Evolutionary conservation across 1,140 invertebrate species (phyloP), one percentile per base, ranked within the genome.

Genomic region (Aleiodes sp.): DNA sequence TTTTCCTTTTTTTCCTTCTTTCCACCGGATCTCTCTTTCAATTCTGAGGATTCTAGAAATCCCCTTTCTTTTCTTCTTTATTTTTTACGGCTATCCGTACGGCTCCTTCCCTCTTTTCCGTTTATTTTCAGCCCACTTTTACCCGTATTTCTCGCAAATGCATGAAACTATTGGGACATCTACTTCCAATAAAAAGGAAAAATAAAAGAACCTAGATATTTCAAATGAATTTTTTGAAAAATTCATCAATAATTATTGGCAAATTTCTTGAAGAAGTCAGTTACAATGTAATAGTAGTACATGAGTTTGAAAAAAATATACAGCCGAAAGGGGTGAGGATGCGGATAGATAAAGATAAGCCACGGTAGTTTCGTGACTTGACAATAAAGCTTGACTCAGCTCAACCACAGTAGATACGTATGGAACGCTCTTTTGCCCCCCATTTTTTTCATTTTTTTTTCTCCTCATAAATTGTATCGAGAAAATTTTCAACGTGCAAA

Each of bases 331-430:
- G 82, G 77, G 26, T 35, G 59, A 57, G 62, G 26, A 70, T 71
- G 73, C 65, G 71, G 35, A 68, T 56, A 81, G 84, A 85, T 85
- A 78, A 76, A 85, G 84, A 86, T 85, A 85, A 80, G 78, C 75
- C 84, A 86, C 84, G 84, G 76, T 78, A 77, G 72, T 74, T 76
- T 73, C 83, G 82, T 83, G 83, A 83, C 84, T 84, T 80, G 81
- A 86, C 82, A 84, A 84, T 84, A 83, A 83, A 84, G 76, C 80
- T 64, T 65, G 64, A 69, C 52, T 73, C 71, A 57, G 77, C 75
- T 78, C 80, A 76, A 82, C 77, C 82, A 76, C 43, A 61, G n/a
- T n/a, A n/a, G n/a, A 69, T 70, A 70, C 67, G 68, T 75, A 71
- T 9, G 35, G 16, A 39, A 16, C 41, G 24, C 61, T 66, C 65